Conservation (phyloP, 2,797 vertebrate genomes). For the Tadarida brasiliensis region DNA sequence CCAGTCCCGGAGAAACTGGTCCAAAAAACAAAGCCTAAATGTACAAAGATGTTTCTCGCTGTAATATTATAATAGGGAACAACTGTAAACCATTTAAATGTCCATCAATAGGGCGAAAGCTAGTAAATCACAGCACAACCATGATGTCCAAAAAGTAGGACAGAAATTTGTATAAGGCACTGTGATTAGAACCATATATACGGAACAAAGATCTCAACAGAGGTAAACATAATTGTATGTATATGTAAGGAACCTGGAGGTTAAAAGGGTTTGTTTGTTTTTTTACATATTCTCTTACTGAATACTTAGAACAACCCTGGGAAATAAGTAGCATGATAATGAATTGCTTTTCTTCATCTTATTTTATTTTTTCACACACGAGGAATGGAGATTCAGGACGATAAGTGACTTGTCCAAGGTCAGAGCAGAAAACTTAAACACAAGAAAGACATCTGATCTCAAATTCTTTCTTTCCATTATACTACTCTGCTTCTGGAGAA, state of each 20-base stretch:
- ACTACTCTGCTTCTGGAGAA: neutral
- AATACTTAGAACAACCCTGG: neutral
- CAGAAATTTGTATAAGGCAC: neutral
- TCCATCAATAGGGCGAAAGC: neutral
- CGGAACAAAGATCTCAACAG: neutral
- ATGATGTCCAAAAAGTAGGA: constrained; percentile 42
- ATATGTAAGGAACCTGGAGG: neutral
- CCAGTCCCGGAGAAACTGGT: constrained; percentile 48
- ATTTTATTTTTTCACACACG: too few species aligned
- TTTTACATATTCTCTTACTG: constrained; percentile 1
- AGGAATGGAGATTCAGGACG: neutral
- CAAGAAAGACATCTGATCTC: constrained; percentile 26
- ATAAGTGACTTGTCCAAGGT: neutral
- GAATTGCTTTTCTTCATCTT: neutral
- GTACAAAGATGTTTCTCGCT: constrained; percentile 43
- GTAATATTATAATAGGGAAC: neutral
- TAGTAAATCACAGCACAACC: constrained; percentile 1
- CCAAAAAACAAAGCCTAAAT: neutral
- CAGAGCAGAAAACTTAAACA: neutral
- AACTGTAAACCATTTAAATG: constrained; percentile 67
- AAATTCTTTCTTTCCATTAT: constrained; percentile 3
- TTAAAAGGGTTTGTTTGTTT: neutral
- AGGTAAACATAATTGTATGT: neutral
- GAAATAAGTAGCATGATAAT: neutral
- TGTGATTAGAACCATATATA: neutral